Evolutionary conservation across 1,140 invertebrate species (phyloP), one percentile per base, ranked within the genome.

Genomic region (Drosophila navojoa): DNA sequence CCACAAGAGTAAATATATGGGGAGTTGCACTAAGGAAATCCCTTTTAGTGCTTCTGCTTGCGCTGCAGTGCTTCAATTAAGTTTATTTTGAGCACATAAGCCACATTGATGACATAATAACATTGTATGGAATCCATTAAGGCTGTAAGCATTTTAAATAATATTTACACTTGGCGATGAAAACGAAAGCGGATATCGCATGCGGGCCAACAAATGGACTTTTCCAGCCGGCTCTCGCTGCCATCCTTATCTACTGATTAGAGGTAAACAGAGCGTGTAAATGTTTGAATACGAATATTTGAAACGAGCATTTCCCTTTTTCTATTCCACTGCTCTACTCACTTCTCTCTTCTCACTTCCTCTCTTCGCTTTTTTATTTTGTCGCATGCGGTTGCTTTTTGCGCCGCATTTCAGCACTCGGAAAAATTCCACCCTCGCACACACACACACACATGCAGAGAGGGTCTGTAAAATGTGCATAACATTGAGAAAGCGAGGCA

Each of bases 241-340:
- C 61, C 61, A 62, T 74, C 64, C 79, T 81, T 84, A 81, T 77
- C 80, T 77, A 84, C 81, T 84, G 79, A 82, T 82, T 82, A 82
- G 81, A 77, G 81, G 76, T 82, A 82, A 82, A 82, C 79, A 82
- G 79, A 76, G 79, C 79, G 81, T 82, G 76, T 76, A 82, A 82
- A 82, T 82, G 76, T 84, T 84, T 82, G 80, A 81, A 82, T 84
- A 38, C 50, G 25, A 16, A 44, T 69, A 79, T 79, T 72, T 64
- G 77, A 81, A 81, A 59, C 67, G 54, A 64, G 57, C 74, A 67
- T 77, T 81, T 81, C 52, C 79, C 71, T 78, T 69, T 69, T 69
- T 38, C 44, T 40, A 57, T 71, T 54, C 10, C 25, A 35, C 32
- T 35, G 6, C 32, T 35, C 9, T 35, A 9, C 19, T 29, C 5